Base-by-base conservation (phyloP, 2,113 vertebrate species). In the Boleophthalmus pectinirostris region DNA sequence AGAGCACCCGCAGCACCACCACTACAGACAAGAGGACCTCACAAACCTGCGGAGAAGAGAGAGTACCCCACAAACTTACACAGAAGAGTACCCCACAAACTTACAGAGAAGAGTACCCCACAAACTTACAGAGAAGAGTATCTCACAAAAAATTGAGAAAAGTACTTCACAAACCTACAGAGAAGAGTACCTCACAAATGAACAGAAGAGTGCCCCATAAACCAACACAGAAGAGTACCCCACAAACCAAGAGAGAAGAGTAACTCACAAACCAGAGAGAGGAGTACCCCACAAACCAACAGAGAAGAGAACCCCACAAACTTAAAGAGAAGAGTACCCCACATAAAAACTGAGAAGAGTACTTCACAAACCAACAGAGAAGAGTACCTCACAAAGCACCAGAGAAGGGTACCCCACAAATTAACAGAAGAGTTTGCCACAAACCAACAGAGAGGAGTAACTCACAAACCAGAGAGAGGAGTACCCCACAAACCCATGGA, bases 1-100 rank as follows among this genome's bases (percentile, higher is more conserved):
- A 75, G 47, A 45, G 51, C 64, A 49, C 38, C 73, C 79, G 51
- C 74, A 33, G 43, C 70, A 16, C 35, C 18, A 45, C 51, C 53
- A 38, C 29, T 23, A 43, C 23, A 20, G 57, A 60, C 9, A 25
- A 18, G 56, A 58, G 56, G 11, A 54, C 51, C 20, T 2, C 51
- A 54, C 14, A 54, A 18, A 54, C 29, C n/a, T n/a, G n/a, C n/a
- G n/a, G 4, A 29, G 4, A 18, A n/a, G 51, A 18, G 20, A 20
- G 18, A 21, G 51, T 21, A 54, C n/a, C 20, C 20, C 51, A 54
- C 7, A 54, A 29, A 29, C 29, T 2, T 29, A 29, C 20, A 21
- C 20, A 10, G 20, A 6, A 21, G 51, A 54, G 51, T 21, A 54
- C 46, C 46, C 2, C 46, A 46, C 46, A 15, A 15, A 15, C 46